Base-by-base conservation (phyloP, 2,113 vertebrate genomes). In the Megaptera novaeangliae region DNA sequence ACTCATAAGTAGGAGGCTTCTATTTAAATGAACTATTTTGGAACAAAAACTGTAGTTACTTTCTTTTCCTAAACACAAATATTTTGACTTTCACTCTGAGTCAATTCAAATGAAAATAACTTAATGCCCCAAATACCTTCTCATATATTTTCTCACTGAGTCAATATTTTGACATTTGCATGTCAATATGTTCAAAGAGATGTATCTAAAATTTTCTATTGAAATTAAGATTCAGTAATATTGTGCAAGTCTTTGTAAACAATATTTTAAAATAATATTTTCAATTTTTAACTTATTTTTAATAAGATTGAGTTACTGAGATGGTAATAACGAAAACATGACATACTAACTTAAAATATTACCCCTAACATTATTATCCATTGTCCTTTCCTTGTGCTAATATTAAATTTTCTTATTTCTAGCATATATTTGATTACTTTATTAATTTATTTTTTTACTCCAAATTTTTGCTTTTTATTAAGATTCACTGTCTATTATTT, bases 91-190 rank as follows among this genome's bases (percentile, higher is more conserved):
- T 80, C 31, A 69, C 21, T 80, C 36, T 77, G 17, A 93, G n/a
- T 84, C 64, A 96, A 96, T 85, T 93, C 85, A 88, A 93, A 93
- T 92, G 39, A 91, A 74, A 82, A 90, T 17, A 95, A 80, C 36
- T 59, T 90, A 95, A 96, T 95, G 52, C n/a, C 75, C 46, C 27
- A 59, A 90, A 63, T 14, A 88, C 15, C 6, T 84, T 96, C 91
- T 88, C 7, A 74, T 20, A 6, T 88, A 88, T 86, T 88, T 96
- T 91, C 25, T 57, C 10, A 88, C 9, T 49, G 31, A 93, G 82
- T 8, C 71, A 96, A 66, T 96, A 91, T 95, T 97, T 85, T 95
- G 92, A 96, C 87, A 96, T 64, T 87, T 93, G 7, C 77, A 39
- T 74, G 31, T 74, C 59, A 41, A 41, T 41, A 71, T 75, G 88